phyloP scores from a whole-genome alignment of 2,113 vertebrate genomes.

The Dicentrarchus labrax region DNA sequence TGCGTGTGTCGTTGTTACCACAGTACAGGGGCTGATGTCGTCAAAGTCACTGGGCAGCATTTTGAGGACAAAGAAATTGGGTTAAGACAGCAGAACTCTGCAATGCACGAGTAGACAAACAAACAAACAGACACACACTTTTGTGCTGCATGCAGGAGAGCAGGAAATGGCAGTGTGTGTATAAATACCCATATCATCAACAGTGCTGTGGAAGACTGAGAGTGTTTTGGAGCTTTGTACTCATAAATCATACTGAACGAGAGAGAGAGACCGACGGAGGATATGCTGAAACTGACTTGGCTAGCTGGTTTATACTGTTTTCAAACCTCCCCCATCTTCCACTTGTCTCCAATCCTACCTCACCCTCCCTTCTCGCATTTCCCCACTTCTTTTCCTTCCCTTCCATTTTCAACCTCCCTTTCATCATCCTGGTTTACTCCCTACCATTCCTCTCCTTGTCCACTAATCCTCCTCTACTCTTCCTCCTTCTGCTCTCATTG shows the following conservation, averaged over 20 bases:
- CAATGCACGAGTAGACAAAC: conserved; percentile 33
- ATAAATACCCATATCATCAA: conserved; percentile 73
- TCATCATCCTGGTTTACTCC: conserved; percentile 27
- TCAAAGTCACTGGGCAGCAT: conserved; percentile 56
- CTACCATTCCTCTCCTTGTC: conserved; percentile 34
- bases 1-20: not conserved
- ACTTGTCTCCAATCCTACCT: conserved; percentile 11
- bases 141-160: conserved; percentile 11
- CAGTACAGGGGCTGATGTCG: conserved; percentile 31
- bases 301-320: conserved; percentile 30
- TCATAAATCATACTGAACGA: conserved; percentile 74
- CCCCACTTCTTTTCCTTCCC: not conserved
- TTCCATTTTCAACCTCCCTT: not conserved
- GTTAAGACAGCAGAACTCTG: conserved; percentile 55
- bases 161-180: conserved; percentile 45
- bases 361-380: not conserved
- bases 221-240: conserved; percentile 57
- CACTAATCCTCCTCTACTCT: conserved; percentile 56
- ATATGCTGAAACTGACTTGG: conserved; percentile 44
- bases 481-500: conserved; percentile 46
- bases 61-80: conserved; percentile 63
- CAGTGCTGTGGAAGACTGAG: conserved; percentile 58
- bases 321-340: conserved; percentile 32
- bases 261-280: conserved; percentile 26
- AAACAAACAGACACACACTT: conserved; percentile 3